Evolutionary conservation across 2,113 vertebrate genomes (phyloP), one percentile per base, ranked within the genome.

Genomic region (Platysteira castanea): DNA sequence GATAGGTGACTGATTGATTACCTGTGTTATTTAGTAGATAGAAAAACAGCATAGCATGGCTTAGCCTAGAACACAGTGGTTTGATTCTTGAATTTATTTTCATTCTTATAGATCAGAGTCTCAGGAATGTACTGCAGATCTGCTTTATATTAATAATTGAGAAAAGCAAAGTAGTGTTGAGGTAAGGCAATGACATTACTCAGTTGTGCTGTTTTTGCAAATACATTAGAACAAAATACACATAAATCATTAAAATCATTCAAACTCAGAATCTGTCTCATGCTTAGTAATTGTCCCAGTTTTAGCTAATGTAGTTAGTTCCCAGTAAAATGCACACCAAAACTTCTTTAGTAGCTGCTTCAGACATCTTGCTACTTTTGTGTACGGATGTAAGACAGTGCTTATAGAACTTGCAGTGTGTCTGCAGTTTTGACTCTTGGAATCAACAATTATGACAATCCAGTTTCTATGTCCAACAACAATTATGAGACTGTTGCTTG

Each of bases 41-140:
- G 63, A 33, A 68, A 70, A 83, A 19, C 19, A 42, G 65, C 4
- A 2, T 70, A 68, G 65, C 35, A 16, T 24, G 52, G 31, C 70
- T 37, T 59, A 73, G 61, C 41, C 33, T 63, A 65, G 53, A 94
- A 71, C 31, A 61, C 54, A n/a, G 35, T 81, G 44, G 54, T 88
- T 94, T 94, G 91, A 87, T 86, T 91, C 46, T 68, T 89, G 31
- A 77, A 57, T 79, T 92, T 95, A 78, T 91, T 87, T 89, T 89
- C 53, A 47, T 89, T 84, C 64, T 70, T 93, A 11, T 71, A 93
- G 87, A 94, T 96, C 46, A 85, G 46, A 92, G 74, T 85, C 84
- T 96, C 78, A 93, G 87, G 65, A 89, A 69, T 47, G 42, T 64
- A 73, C 75, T 84, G 74, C 94, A 89, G 65, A 82, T 87, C 82